Evolutionary conservation across 2,113 vertebrate genomes (phyloP).

Genomic region (Amphiprion percula): DNA sequence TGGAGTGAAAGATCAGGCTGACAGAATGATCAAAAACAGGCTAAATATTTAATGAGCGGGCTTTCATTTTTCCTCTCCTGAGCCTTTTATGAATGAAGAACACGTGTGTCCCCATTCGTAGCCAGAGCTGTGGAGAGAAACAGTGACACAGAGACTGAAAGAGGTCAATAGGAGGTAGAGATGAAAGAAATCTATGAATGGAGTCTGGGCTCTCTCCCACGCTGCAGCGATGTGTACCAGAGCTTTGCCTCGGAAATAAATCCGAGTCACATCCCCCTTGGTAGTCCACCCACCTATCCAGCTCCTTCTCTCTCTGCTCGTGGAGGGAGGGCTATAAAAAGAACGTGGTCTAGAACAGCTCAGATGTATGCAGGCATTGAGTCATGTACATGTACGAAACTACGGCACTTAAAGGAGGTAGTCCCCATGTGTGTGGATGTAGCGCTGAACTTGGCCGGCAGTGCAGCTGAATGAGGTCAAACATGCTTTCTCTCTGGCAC

Average conservation of each 20-base stretch:
- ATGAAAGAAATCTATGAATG: constrained; percentile 76
- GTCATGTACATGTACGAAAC: neutral
- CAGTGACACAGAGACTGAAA: constrained; percentile 19
- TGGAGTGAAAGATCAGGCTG: constrained; percentile 4
- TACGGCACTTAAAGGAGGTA: neutral
- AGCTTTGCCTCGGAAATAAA: constrained; percentile 71
- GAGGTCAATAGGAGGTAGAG: constrained; percentile 43
- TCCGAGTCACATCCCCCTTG: constrained; percentile 56
- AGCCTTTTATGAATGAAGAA: constrained; percentile 50
- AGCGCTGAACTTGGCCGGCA: constrained; percentile 7
- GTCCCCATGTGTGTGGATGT: neutral
- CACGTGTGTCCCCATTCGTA: constrained; percentile 15
- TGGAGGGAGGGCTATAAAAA: constrained; percentile 54
- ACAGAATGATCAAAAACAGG: neutral
- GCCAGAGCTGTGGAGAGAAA: constrained; percentile 15
- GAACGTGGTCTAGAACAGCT: constrained; percentile 5
- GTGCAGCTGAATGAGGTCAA: constrained; percentile 28
- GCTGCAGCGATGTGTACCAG: constrained; percentile 49
- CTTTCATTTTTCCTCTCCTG: constrained; percentile 23
- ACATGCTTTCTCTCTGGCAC: constrained; percentile 2
- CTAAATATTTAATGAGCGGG: constrained; percentile 42
- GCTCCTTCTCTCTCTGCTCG: constrained; percentile 39
- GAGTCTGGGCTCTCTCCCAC: constrained; percentile 66
- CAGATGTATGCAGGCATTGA: neutral
- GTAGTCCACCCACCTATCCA: constrained; percentile 74